Conservation (phyloP, 37 sponge, comb jelly and placozoan species). For the Diacarnus erythraeanus region DNA sequence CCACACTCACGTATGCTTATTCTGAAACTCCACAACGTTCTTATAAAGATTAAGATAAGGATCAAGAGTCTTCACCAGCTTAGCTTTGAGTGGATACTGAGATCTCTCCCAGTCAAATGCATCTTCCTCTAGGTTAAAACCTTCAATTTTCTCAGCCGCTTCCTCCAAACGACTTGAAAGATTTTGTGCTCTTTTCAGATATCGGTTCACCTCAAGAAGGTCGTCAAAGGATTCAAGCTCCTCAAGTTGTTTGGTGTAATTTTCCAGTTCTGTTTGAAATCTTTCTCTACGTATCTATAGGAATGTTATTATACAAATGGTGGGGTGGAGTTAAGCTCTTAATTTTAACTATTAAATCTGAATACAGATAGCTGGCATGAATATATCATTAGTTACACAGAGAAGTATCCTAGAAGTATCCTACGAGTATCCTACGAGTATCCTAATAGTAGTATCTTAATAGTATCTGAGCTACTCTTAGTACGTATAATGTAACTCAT, state of each 20-base stretch:
- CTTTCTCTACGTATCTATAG: slow-evolving; percentile 85
- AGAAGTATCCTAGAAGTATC: too few relatives aligned
- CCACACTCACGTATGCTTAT: slow-evolving; percentile 78
- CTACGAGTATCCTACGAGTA: too few relatives aligned
- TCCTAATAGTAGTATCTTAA: too few relatives aligned
- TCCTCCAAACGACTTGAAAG: slow-evolving; percentile 80
- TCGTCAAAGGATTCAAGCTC: slow-evolving; percentile 93
- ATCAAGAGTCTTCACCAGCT: slow-evolving; percentile 78
- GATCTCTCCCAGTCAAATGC: slow-evolving; percentile 98
- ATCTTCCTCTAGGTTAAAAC: slow-evolving; percentile 96
- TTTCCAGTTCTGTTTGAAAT: slow-evolving; percentile 86
- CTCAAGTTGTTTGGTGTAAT: slow-evolving; percentile 86
- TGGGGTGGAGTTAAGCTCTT: too few relatives aligned
- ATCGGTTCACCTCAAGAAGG: slow-evolving; percentile 79
- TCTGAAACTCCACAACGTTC: slow-evolving; percentile 84
- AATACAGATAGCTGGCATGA: too few relatives aligned
- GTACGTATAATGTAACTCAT: too few relatives aligned
- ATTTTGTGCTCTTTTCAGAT: slow-evolving; percentile 88
- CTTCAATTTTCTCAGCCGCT: slow-evolving; percentile 93
- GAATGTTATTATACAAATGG: not conserved
- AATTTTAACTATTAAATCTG: too few relatives aligned
- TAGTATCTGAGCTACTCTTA: too few relatives aligned
- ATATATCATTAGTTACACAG: too few relatives aligned
- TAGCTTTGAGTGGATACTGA: slow-evolving; percentile 84
- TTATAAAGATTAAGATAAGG: slow-evolving; percentile 93